Evolutionary conservation across 2,797 vertebrate genomes (phyloP).

Genomic region (Danio albolineatus): DNA sequence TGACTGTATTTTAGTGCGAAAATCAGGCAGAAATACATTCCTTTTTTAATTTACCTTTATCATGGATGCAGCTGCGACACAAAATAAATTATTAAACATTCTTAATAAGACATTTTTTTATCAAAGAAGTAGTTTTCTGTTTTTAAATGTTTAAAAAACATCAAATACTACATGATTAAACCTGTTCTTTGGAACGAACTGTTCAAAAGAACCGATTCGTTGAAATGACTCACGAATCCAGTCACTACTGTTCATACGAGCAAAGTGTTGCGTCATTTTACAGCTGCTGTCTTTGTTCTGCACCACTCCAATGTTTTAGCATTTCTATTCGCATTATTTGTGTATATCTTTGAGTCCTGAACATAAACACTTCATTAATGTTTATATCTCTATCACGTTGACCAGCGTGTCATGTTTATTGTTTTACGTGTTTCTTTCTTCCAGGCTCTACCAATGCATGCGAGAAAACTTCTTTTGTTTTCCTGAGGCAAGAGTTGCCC

Average conservation of each 20-base stretch:
- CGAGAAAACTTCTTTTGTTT: constrained; percentile 93
- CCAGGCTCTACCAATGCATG: constrained; percentile 94
- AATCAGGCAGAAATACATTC: too few species aligned
- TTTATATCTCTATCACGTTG: neutral
- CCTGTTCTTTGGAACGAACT: neutral
- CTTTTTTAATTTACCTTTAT: too few species aligned
- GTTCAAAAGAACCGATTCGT: constrained; percentile 13
- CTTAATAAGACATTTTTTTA: too few species aligned
- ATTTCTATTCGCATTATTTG: neutral
- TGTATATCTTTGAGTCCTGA: neutral
- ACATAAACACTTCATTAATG: neutral
- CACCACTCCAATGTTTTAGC: neutral
- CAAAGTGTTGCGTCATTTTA: constrained; percentile 45
- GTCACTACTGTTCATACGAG: neutral
- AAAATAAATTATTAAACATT: too few species aligned
- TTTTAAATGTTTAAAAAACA: neutral
- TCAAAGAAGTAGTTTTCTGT: too few species aligned
- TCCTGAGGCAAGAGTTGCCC: constrained; percentile 92
- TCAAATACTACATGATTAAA: neutral
- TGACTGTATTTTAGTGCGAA: neutral
- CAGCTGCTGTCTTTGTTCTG: neutral
- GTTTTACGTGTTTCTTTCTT: neutral
- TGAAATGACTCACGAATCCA: constrained; percentile 9
- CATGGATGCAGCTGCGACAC: too few species aligned
- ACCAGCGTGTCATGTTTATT: neutral